Evolutionary conservation across 2,797 vertebrate genomes (phyloP).

Genomic region (Sebastes oblongus): DNA sequence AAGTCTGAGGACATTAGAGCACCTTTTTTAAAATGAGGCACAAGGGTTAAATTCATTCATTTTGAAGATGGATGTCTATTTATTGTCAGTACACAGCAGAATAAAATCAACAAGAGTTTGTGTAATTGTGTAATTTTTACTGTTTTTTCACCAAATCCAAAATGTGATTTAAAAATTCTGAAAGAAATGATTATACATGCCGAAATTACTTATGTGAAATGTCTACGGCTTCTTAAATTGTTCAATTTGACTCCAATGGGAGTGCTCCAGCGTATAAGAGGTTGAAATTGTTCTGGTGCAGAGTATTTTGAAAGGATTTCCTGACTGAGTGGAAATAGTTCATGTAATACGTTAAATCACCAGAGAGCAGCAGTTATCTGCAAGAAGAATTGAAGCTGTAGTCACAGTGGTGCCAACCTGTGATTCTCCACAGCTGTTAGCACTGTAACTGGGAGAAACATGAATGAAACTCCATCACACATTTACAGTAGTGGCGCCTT

Average conservation of each 20-base stretch:
- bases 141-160: neutral
- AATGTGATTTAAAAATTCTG: neutral
- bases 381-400: neutral
- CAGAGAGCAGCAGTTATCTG: neutral
- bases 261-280: neutral
- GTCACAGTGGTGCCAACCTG: neutral
- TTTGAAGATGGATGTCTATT: slow-evolving; percentile 44
- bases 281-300: neutral
- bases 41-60: slow-evolving; percentile 16
- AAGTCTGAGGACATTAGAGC: neutral
- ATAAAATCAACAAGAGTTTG: slow-evolving; percentile 46
- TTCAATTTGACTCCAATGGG: neutral
- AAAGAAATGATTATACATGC: neutral
- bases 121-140: slow-evolving; percentile 10
- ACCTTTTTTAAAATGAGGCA: neutral
- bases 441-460: neutral
- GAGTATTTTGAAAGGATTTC: neutral
- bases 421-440: slow-evolving; percentile 21
- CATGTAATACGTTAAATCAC: neutral
- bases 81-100: slow-evolving; percentile 21
- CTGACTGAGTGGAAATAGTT: neutral
- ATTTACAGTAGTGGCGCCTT: neutral
- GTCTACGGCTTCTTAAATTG: neutral
- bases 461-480: neutral
- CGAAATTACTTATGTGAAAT: neutral